phyloP scores from a whole-genome alignment of 2,113 vertebrate genomes.

The Catharus fuscescens region DNA sequence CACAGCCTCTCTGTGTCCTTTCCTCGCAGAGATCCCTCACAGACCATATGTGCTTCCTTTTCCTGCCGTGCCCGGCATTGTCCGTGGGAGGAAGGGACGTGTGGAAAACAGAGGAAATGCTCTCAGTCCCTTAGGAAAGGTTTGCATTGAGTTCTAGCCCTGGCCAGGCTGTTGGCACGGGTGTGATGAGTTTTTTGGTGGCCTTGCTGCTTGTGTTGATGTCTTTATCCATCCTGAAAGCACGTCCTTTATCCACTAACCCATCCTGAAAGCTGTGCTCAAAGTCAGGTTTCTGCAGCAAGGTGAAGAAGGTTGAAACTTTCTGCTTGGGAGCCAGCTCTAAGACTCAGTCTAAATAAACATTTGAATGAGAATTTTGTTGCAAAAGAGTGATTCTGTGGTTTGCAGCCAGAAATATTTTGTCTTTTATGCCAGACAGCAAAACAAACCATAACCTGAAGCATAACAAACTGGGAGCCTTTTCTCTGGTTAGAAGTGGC shows the following conservation, averaged over 20 bases:
- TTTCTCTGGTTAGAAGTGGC: background rate
- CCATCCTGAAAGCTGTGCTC: background rate
- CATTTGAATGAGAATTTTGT: background rate
- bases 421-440: background rate
- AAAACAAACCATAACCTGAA: background rate
- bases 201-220: background rate
- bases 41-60: background rate
- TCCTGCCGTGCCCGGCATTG: background rate
- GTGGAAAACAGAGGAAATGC: constrained; percentile 8
- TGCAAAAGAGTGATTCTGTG: background rate
- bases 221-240: background rate
- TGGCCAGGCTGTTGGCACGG: background rate
- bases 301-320: background rate
- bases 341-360: background rate
- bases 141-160: background rate
- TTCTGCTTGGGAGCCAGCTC: background rate
- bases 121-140: background rate
- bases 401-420: background rate
- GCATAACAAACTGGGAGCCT: background rate
- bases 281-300: background rate
- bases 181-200: fast-evolving
- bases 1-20: background rate
- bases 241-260: background rate
- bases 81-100: background rate
- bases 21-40: background rate